phyloP scores from a whole-genome alignment of 2,797 vertebrate genomes.

The Coccyzus lansbergi region DNA sequence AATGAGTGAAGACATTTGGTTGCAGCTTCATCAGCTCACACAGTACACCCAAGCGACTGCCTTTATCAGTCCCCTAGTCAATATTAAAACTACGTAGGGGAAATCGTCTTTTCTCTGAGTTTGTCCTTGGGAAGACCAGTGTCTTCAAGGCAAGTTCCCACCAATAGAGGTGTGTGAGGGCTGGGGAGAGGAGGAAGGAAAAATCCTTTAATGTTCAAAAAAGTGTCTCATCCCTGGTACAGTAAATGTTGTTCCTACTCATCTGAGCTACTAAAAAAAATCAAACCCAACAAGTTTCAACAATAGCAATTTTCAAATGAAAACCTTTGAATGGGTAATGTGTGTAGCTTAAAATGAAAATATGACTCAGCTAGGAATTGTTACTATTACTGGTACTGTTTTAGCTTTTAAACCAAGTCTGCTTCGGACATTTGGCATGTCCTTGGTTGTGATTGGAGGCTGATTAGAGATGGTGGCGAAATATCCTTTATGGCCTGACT shows the following conservation, averaged over 20 bases:
- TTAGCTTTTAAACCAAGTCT: background rate
- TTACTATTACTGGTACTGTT: constrained; percentile 41
- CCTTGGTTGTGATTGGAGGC: background rate
- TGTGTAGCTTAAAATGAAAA: constrained; percentile 33
- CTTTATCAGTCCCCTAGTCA: background rate
- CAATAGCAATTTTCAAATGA: constrained; percentile 27
- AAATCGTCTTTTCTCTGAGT: background rate
- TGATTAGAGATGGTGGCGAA: background rate
- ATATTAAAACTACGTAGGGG: background rate
- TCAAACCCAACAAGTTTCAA: constrained; percentile 5
- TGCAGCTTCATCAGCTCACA: constrained; percentile 45
- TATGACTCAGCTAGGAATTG: constrained; percentile 46
- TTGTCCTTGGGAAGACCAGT: background rate
- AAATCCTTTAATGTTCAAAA: background rate
- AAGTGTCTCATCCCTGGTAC: background rate
- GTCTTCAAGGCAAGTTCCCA: background rate
- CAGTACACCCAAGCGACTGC: background rate
- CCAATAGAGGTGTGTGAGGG: background rate
- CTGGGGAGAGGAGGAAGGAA: constrained; percentile 23
- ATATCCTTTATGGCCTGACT: background rate
- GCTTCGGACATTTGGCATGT: background rate
- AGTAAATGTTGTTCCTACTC: constrained; percentile 37
- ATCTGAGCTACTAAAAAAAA: constrained; percentile 15
- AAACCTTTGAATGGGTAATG: constrained; percentile 19
- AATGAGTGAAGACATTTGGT: constrained; percentile 66